Base-by-base conservation (phyloP, 2,888 invertebrate species). In the Andrena hattorfiana region DNA sequence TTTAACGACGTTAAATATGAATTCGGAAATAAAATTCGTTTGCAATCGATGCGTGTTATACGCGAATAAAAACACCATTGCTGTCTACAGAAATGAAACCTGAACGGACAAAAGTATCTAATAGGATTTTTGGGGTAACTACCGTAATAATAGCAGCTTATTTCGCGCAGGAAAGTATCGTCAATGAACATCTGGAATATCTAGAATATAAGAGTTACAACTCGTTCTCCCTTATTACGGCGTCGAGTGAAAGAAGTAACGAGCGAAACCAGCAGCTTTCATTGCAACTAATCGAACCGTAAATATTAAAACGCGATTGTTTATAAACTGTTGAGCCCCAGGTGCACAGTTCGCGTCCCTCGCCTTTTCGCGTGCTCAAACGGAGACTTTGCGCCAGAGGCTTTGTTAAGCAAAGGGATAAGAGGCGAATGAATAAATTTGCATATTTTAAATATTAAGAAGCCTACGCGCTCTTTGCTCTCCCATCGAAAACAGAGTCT, bases 351-450 rank as follows among this genome's bases (percentile, higher is more conserved):
- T 30, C 16, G 6, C 23, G 28, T 13, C n/a, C 10, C 20, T 68
- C 54, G 30, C n/a, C 77, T 51, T 30, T 68, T 67, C 60, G n/a
- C 76, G 60, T 54, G 51, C 13, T 54, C 62, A 67, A 62, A 62
- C 67, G 67, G 51, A 26, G 62, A 51, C 51, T 62, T 62, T 64
- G 26, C 28, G 28, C 20, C 10, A 20, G 42, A 49, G 42, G 30
- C 30, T 42, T 7, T 48, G 26, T 42, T 26, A 10, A 26, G 16
- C 42, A 51, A 63, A 49, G 42, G 42, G 49, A 26, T 64, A 69
- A 64, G 63, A 59, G 32, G 28, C 10, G 63, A 66, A 81, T 74
- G 73, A 81, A 81, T 69, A 79, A 81, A 81, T 81, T 63, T 81
- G 49, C 79, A 79, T 73, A 59, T 26, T 63, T 78, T 72, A 35